Evolutionary conservation across 2,113 vertebrate genomes (phyloP), one percentile per base, ranked within the genome.

Genomic region (Stomatorhinus ivindoensis): DNA sequence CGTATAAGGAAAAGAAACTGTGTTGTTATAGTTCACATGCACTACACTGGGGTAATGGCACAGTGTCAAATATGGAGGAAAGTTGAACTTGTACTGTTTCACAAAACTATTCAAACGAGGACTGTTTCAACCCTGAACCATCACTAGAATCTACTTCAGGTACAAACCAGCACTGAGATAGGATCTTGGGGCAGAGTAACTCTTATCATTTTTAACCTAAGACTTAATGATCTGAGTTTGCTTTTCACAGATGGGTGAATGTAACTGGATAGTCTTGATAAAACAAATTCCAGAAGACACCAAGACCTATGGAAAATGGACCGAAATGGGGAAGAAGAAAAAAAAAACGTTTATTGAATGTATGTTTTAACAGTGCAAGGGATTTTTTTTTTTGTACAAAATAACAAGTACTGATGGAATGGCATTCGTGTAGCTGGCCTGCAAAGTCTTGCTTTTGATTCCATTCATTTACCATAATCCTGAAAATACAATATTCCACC

Each of bases 401-500:
- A 27, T 53, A 51, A 53, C 50, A 87, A 55, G 85, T 53, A 35
- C 31, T 53, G 50, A 51, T 85, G 24, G 1, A 86, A 86, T 86
- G 83, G 50, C 7, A 27, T 87, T 35, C 0, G 17, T 15, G 21
- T 35, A 55, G 8, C 39, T 51, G 24, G 48, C 48, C 85, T 87
- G 50, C 85, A 87, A 35, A 53, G 27, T 86, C n/a, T 86, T 86
- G 21, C 84, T 47, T 46, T 46, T 48, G 82, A 85, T 85, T 86
- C 24, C 46, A 24, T 46, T 85, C 24, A 11, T 50, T 27, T 48
- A 47, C 44, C 24, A 86, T 53, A 87, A 50, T 55, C 1, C 3
- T 50, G 47, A 35, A 87, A 53, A 87, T 87, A 35, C n/a, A 87
- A 7, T 35, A 53, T 53, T 87, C 55, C 31, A 39, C 7, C 24